A percentile compares a stretch with the other conserved stretches of the same genome.
Conservation (phyloP, 2,888 invertebrate species). For the Oasisia sp. region DNA sequence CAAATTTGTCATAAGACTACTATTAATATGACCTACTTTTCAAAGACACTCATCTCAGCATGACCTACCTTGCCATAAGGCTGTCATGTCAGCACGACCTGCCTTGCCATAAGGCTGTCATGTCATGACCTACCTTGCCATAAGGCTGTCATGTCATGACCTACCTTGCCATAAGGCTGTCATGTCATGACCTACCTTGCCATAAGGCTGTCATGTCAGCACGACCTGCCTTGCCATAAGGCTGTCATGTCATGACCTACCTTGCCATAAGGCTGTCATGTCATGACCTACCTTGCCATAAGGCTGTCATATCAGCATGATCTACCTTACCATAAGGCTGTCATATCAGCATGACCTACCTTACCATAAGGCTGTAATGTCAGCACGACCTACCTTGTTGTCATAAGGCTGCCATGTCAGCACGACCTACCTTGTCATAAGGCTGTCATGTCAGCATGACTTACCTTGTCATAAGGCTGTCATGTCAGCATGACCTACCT, state of each 20-base stretch:
- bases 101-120: no score
- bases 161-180: no score
- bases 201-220: no score
- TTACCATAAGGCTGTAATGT: background rate
- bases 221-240: no score
- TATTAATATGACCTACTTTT: no score
- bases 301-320: background rate
- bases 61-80: no score
- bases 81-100: no score
- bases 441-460: background rate
- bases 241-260: background rate
- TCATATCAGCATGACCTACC: background rate
- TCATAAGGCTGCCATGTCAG: background rate
- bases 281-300: background rate
- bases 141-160: no score
- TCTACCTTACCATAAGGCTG: background rate
- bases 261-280: background rate
- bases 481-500: background rate
- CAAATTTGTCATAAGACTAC: no score
- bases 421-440: background rate
- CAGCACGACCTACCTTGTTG: background rate
- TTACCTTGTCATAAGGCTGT: background rate
- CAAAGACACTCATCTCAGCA: no score
- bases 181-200: no score
- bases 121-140: no score